Evolutionary conservation across 2,113 vertebrate genomes (phyloP), one percentile per base, ranked within the genome.

Genomic region (Tricholaema leucomelas): DNA sequence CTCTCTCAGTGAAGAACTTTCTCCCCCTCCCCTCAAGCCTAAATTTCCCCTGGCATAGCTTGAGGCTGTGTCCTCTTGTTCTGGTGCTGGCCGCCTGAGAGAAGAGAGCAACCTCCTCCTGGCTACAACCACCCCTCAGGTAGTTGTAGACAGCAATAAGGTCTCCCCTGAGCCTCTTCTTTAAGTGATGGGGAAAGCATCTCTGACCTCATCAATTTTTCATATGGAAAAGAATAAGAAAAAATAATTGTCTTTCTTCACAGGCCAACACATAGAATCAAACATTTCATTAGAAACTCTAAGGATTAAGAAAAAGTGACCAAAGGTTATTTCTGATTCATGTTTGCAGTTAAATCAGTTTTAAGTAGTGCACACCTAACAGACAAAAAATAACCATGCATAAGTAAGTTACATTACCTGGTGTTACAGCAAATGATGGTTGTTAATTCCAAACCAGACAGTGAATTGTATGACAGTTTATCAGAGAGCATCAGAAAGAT

Each of bases 401-500:
- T 56, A 31, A 66, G 55, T 56, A 31, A 66, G 55, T 73, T 70
- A 66, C 33, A 78, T 85, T 59, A 82, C 6, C 4, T n/a, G 16
- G n/a, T 31, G 46, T 48, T 3, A 46, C 10, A 73, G 27, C n/a
- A 88, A 84, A 55, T 56, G 3, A 54, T 15, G 8, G 8, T 5
- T 70, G 33, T 18, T 21, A 60, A 60, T 81, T 92, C 80, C 28
- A 76, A 77, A 63, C 11, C 25, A 91, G 17, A 9, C 16, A 63
- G 8, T 35, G 63, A 90, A n/a, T 7, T 31, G 46, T 11, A 48
- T 73, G 8, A 18, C 72, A 23, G 6, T 58, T 78, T 78, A 30
- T 50, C 33, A 56, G 5, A 0, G 0, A 70, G 28, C 0, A 0
- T 9, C 44, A 84, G 13, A 48, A 27, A 7, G 10, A 79, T 77